Base-by-base conservation (phyloP, 92 coral and sea anemone species). In the Virgularia gustaviana region DNA sequence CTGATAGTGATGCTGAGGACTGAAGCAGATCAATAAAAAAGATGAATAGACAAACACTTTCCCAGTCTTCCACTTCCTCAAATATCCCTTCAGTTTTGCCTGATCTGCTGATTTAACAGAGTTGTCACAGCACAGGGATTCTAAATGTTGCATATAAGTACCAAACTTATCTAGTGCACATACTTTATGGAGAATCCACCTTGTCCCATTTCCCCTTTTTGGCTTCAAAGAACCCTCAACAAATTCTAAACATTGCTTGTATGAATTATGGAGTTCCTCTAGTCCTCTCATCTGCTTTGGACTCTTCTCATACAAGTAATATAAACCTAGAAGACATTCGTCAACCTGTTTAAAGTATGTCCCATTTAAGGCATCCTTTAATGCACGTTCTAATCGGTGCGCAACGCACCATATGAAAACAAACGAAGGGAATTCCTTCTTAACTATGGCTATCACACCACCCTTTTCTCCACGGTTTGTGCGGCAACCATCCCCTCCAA, bases 401-500 rank as follows among this genome's bases (percentile, higher is more conserved):
- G 77, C 83, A 6, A 70, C 77, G 58, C 78, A 78, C 83, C 78
- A 54, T 36, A 11, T 25, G 47, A 78, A 78, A 19, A 57, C 10
- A 29, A 57, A 57, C 83, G 64, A 47, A 20, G 60, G 47, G 47
- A 56, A 49, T 70, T 49, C 24, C 57, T 56, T 70, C 25, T 79
- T 54, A 3, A 72, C 62, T 18, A 63, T 16, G 18, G 78, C 83
- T 57, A 66, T 65, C n/a, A 71, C 77, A 20, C 77, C 83, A 33
- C 39, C 63, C 13, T 13, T 70, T 36, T 25, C 58, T 42, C 73
- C 59, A 31, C 84, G 49, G 79, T 79, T 79, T 0, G 79, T 79
- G 57, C 79, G 71, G 55, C 84, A 79, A 34, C 84, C 79, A 41
- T 79, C 65, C 49, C 51, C 84, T 62, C 68, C 74, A 45, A 79